A percentile compares a stretch with the other conserved stretches of the same genome.
These are phyloP conservation scores for Rhinoderma darwinii DNA, from an alignment of 2,113 vertebrate genomes.

Conservation along the genomic window DNA sequence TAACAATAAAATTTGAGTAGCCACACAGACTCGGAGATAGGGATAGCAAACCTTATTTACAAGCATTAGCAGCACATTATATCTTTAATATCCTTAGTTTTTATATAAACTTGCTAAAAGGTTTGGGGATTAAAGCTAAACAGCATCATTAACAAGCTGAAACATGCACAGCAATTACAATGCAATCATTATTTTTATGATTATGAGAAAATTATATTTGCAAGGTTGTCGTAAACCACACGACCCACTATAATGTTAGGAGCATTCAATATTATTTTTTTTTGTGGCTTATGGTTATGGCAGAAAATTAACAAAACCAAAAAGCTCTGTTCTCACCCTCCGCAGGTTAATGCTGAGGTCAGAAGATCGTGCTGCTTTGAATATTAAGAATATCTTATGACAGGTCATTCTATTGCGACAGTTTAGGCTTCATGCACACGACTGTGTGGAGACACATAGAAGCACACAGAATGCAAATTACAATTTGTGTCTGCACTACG, in stretches of 20 bases:
- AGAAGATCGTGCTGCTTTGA: background rate
- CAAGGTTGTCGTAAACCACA: background rate
- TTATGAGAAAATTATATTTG: conserved; percentile 20
- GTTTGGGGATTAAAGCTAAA: conserved; percentile 54
- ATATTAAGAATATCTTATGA: background rate
- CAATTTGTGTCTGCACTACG: background rate
- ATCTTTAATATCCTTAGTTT: conserved; percentile 44
- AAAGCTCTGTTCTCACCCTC: background rate
- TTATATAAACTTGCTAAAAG: conserved; percentile 59
- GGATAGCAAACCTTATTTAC: background rate
- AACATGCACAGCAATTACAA: conserved; percentile 27
- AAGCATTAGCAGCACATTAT: conserved; percentile 10
- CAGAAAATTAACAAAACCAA: conserved; percentile 12
- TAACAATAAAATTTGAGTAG: conserved; percentile 27
- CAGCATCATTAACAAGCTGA: conserved; percentile 45
- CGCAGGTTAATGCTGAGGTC: background rate
- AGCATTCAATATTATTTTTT: background rate
- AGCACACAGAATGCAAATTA: background rate
- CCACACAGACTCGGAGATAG: background rate
- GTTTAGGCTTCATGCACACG: background rate
- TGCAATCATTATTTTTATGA: conserved; percentile 39
- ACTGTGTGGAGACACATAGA: background rate
- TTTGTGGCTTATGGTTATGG: conserved; percentile 1
- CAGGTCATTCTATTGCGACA: background rate
- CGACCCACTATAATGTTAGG: background rate